phyloP scores from a whole-genome alignment of 2,888 invertebrate genomes.

The Epinotia brunnichana region DNA sequence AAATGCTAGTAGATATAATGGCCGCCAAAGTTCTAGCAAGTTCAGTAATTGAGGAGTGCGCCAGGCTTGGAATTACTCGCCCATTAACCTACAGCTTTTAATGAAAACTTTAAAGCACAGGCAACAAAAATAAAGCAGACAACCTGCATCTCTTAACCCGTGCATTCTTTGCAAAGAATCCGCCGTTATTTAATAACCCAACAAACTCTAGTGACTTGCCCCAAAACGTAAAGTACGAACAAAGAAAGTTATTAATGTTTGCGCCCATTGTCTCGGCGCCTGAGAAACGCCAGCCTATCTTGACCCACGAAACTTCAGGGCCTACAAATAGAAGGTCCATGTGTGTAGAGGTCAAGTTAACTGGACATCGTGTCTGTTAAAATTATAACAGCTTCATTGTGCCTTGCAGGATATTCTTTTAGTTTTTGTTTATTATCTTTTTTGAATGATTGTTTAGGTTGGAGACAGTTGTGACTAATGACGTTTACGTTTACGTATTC shows the following conservation, averaged over 20 bases:
- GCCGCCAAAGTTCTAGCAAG: background rate
- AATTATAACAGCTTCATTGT: constrained; percentile 73
- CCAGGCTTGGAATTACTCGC: background rate
- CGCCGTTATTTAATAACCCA: constrained; percentile 47
- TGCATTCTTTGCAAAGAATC: constrained; percentile 9
- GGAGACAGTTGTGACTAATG: constrained; percentile 35
- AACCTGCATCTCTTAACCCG: constrained; percentile 11
- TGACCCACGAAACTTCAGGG: constrained; percentile 50
- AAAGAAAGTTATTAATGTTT: constrained; percentile 82
- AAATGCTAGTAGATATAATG: background rate
- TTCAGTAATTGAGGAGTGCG: background rate
- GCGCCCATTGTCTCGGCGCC: constrained; percentile 74
- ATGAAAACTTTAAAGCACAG: constrained; percentile 4
- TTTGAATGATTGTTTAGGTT: constrained; percentile 39
- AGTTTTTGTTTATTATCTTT: constrained; percentile 42
- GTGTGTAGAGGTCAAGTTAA: constrained; percentile 53
- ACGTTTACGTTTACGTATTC: background rate
- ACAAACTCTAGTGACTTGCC: constrained; percentile 52
- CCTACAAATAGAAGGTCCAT: constrained; percentile 48
- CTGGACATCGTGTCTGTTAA: constrained; percentile 66
- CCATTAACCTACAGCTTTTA: background rate
- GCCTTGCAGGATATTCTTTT: constrained; percentile 58
- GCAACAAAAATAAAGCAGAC: constrained; percentile 2
- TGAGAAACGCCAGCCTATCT: constrained; percentile 61
- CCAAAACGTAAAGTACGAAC: constrained; percentile 58